These are phyloP conservation scores for Clarias laeviceps DNA, from an alignment of 2,797 vertebrate species.

Conservation along the genomic window DNA sequence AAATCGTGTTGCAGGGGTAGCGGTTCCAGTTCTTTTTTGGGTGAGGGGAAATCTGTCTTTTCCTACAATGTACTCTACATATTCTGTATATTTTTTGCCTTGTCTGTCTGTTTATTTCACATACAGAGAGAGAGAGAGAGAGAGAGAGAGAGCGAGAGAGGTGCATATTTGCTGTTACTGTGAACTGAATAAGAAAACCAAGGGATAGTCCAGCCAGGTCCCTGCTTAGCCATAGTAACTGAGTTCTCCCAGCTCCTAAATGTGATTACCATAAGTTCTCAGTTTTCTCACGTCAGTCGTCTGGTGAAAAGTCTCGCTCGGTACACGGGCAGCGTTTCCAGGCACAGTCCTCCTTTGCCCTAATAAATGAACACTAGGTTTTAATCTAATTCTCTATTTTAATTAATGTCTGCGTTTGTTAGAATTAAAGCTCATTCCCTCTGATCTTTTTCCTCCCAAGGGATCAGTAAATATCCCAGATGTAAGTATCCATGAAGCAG, in stretches of 20 bases:
- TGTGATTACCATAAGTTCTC: background rate
- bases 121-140: too few species aligned
- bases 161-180: slow-evolving; percentile 25
- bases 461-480: slow-evolving; percentile 51
- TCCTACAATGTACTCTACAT: too few species aligned
- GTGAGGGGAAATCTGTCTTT: too few species aligned
- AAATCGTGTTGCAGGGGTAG: background rate
- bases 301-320: background rate
- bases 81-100: background rate
- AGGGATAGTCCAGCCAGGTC: slow-evolving; percentile 35
- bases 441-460: slow-evolving; percentile 40
- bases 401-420: slow-evolving; percentile 57
- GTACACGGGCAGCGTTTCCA: background rate
- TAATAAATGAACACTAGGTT: slow-evolving; percentile 61
- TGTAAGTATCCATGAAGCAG: slow-evolving; percentile 43
- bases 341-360: slow-evolving; percentile 3
- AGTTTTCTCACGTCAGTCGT: slow-evolving; percentile 21
- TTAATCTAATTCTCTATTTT: slow-evolving; percentile 47
- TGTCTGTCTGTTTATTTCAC: slow-evolving; percentile 2
- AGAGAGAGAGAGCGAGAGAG: too few species aligned
- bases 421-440: slow-evolving; percentile 49
- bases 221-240: slow-evolving; percentile 47
- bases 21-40: background rate
- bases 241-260: slow-evolving; percentile 8
- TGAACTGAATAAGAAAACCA: slow-evolving; percentile 35